These are phyloP conservation scores for Xylota segnis DNA, from an alignment of 2,888 invertebrate genomes.

Conservation along the genomic window DNA sequence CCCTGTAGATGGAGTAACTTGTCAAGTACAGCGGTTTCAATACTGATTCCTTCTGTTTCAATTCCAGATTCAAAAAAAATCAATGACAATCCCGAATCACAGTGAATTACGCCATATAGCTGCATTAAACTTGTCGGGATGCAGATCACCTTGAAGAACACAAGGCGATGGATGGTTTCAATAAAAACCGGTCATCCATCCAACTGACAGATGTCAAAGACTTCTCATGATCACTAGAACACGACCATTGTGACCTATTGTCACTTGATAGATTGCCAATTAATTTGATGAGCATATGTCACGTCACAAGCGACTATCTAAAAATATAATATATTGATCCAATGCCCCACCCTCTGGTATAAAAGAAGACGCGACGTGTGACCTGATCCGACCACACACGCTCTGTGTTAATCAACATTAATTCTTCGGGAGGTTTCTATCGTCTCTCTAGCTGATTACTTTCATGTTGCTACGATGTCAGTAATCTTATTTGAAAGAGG, in stretches of 20 bases:
- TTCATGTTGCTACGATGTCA: conserved; percentile 30
- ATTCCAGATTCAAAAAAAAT: too few relatives aligned
- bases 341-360: neutral
- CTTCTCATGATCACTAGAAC: too few relatives aligned
- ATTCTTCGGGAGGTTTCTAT: conserved; percentile 23
- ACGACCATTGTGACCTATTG: neutral
- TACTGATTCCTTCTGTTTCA: too few relatives aligned
- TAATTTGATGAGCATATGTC: neutral
- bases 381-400: conserved; percentile 5
- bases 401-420: conserved; percentile 30
- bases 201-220: too few relatives aligned
- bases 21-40: too few relatives aligned
- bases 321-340: conserved; percentile 1
- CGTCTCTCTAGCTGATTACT: conserved; percentile 19
- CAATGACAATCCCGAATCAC: too few relatives aligned
- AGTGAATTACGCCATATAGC: too few relatives aligned
- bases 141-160: too few relatives aligned
- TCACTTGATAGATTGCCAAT: conserved; percentile 4
- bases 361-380: neutral
- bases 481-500: conserved; percentile 38
- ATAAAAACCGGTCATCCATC: too few relatives aligned
- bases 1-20: too few relatives aligned
- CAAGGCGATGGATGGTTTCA: too few relatives aligned
- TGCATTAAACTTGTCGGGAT: too few relatives aligned
- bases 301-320: neutral